Base-by-base conservation (phyloP, 2,888 invertebrate species). In the Cryptocephalus moraei region DNA sequence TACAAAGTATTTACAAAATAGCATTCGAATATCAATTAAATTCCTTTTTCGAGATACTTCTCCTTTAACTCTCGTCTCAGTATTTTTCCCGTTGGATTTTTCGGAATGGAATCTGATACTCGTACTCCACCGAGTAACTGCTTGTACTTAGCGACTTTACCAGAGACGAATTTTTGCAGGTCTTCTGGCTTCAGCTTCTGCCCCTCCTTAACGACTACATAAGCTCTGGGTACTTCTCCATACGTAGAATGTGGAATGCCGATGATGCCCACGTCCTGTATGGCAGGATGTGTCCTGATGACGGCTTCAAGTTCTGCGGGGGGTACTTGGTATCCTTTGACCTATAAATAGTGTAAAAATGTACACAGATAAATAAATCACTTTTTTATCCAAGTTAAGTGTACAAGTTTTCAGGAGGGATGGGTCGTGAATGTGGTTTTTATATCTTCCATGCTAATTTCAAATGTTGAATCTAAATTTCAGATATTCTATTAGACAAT, bases 301-400 rank as follows among this genome's bases (percentile, higher is more conserved):
- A 87, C 60, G 43, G 76, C 81, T 68, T 93, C 92, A 32, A 93
- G 66, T 68, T 93, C 93, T 1, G 92, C 91, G 14, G 93, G 93
- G 9, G 92, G 81, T 8, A 93, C 91, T 80, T 90, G 79, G 60
- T 41, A 52, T 12, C 52, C 52, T 43, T 52, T 52, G 12, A 52
- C 52, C 52, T 52, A 32, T 10, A 46, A 48, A 33, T 6, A 41
- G 13, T 34, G 34, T 9, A 34, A 34, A n/a, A n/a, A n/a, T n/a
- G n/a, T n/a, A n/a, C n/a, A n/a, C n/a, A n/a, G n/a, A n/a, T n/a
- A n/a, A n/a, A n/a, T n/a, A n/a, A n/a, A n/a, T n/a, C n/a, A n/a
- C n/a, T n/a, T n/a, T n/a, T n/a, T n/a, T n/a, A n/a, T n/a, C n/a
- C n/a, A n/a, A n/a, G n/a, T n/a, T n/a, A n/a, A n/a, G n/a, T n/a